These are phyloP conservation scores for Macrotus californicus DNA, from an alignment of 2,113 vertebrate genomes.

Conservation along the genomic window DNA sequence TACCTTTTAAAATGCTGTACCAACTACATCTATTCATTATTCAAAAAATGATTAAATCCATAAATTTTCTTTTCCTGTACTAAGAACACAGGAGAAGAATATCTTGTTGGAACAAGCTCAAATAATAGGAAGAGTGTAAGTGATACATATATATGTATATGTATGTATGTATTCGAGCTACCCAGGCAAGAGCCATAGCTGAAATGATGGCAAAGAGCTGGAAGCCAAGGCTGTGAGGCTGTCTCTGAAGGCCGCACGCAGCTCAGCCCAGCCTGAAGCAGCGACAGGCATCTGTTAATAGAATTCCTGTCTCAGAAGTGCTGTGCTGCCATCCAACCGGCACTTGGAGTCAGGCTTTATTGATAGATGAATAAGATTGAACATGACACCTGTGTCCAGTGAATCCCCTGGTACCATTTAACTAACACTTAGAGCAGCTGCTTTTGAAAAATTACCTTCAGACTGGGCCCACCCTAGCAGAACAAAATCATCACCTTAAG, in stretches of 20 bases:
- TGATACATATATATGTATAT: neutral
- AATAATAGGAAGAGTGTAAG: neutral
- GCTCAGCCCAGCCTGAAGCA: slow-evolving; percentile 23
- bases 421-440: slow-evolving; percentile 84
- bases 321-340: slow-evolving; percentile 72
- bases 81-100: neutral
- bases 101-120: neutral
- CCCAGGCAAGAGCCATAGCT: neutral
- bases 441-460: slow-evolving; percentile 84
- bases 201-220: slow-evolving; percentile 12
- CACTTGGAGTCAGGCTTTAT: slow-evolving; percentile 79
- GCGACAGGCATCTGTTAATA: slow-evolving; percentile 77
- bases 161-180: neutral
- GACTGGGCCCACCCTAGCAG: slow-evolving; percentile 86
- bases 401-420: slow-evolving; percentile 79
- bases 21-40: neutral
- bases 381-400: slow-evolving; percentile 86
- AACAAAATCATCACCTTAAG: slow-evolving; percentile 83
- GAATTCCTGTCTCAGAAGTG: slow-evolving; percentile 74
- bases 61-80: neutral
- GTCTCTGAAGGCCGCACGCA: neutral
- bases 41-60: neutral
- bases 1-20: neutral
- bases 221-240: neutral
- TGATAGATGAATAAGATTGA: slow-evolving; percentile 87